Conservation (phyloP, 2,113 vertebrate species). For the Siniperca chuatsi region DNA sequence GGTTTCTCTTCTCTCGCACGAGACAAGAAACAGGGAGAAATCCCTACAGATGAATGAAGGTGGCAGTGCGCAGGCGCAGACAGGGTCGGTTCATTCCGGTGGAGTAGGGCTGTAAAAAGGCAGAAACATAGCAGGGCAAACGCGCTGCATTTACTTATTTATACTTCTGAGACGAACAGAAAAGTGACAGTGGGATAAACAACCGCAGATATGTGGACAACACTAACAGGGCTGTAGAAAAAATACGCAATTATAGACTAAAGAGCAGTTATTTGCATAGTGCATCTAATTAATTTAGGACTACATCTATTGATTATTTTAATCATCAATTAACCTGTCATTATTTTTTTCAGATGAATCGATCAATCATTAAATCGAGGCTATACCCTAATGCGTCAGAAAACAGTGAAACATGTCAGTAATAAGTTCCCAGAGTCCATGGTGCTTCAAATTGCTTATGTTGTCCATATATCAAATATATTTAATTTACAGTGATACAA, state of each 20-base stretch:
- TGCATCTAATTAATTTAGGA: not conserved
- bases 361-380: not conserved
- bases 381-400: not conserved
- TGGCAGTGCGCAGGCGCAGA: conserved; percentile 73
- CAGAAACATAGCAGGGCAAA: conserved; percentile 25
- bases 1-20: conserved; percentile 55
- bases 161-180: not conserved
- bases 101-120: conserved; percentile 43
- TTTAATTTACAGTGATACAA: not conserved
- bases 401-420: not conserved
- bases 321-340: not conserved
- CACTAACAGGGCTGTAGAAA: not conserved
- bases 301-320: conserved; percentile 2
- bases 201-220: not conserved
- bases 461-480: not conserved
- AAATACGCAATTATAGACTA: too few relatives aligned
- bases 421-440: not conserved
- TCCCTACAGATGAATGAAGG: conserved; percentile 57
- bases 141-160: not conserved
- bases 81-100: conserved; percentile 57
- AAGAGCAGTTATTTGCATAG: too few relatives aligned
- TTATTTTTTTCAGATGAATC: not conserved
- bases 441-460: not conserved
- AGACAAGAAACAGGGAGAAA: conserved; percentile 36
- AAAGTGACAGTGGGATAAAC: not conserved